These are phyloP conservation scores for Acrossocheilus fasciatus DNA, from an alignment of 2,797 vertebrate genomes.

Conservation along the genomic window DNA sequence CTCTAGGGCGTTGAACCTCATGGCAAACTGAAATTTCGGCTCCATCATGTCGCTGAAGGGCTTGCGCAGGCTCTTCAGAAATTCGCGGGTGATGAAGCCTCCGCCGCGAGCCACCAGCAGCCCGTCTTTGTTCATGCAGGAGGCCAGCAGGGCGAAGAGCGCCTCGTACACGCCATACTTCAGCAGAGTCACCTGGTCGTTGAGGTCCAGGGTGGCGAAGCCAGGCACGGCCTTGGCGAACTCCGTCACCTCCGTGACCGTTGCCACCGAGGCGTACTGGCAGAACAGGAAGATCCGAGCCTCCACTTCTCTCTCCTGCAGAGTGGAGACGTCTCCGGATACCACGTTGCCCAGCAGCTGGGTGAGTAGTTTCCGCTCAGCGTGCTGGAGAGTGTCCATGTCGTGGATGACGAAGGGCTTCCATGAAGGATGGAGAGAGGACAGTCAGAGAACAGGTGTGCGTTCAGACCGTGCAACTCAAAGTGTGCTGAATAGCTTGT, in stretches of 20 bases:
- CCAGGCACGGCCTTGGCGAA: constrained; percentile 96
- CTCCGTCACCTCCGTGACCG: constrained; percentile 93
- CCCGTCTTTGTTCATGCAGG: constrained; percentile 97
- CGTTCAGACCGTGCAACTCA: not conserved
- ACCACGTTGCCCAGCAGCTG: constrained; percentile 79
- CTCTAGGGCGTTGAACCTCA: constrained; percentile 93
- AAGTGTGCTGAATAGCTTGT: not conserved
- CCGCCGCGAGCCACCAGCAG: constrained; percentile 90
- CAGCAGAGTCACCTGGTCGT: constrained; percentile 92
- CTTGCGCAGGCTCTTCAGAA: constrained; percentile 93
- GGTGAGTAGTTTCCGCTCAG: constrained; percentile 88
- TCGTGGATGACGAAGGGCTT: constrained; percentile 95
- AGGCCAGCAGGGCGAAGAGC: constrained; percentile 93
- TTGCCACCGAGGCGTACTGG: constrained; percentile 93
- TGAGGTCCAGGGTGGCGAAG: constrained; percentile 89
- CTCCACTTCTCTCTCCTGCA: constrained; percentile 89
- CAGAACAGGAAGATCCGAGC: constrained; percentile 92
- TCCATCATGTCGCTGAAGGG: constrained; percentile 98
- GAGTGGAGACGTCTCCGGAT: constrained; percentile 55
- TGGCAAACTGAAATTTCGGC: constrained; percentile 96
- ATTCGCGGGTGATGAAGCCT: constrained; percentile 95
- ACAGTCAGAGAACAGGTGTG: not conserved
- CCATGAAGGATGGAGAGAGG: constrained; percentile 23
- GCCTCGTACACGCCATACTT: constrained; percentile 96
- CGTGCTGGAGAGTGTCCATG: constrained; percentile 93